Percentiles rank a stretch among this genome's conserved stretches.
Evolutionary conservation across 2,113 vertebrate genomes (phyloP).

Genomic region (Dromaius novaehollandiae): DNA sequence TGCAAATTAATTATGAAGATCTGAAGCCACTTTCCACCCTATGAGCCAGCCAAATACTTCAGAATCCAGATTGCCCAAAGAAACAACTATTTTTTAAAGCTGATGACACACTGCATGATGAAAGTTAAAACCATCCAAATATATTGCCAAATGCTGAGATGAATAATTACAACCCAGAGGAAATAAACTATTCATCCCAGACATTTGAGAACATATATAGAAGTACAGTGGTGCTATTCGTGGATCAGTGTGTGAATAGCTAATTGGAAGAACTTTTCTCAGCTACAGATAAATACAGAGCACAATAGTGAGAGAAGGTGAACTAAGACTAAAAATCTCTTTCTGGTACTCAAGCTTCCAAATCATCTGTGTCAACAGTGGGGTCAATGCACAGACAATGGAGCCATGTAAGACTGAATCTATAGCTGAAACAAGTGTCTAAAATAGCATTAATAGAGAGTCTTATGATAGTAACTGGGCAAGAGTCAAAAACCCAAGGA

Average conservation of each 20-base stretch:
- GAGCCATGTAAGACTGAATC: neutral
- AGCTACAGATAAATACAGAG: neutral
- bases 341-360: neutral
- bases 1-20: neutral
- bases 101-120: neutral
- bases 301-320: slow-evolving; percentile 18
- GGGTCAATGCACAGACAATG: neutral
- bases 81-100: neutral
- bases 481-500: neutral
- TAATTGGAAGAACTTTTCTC: slow-evolving; percentile 44
- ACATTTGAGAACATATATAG: slow-evolving; percentile 44
- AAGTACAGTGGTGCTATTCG: slow-evolving; percentile 40
- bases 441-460: neutral
- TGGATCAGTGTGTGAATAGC: slow-evolving; percentile 22
- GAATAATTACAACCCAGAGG: slow-evolving; percentile 25
- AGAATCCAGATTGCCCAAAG: neutral
- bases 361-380: neutral
- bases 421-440: neutral
- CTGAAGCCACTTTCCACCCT: neutral
- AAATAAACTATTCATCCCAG: slow-evolving; percentile 55
- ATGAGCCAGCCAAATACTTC: neutral
- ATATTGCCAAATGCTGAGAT: slow-evolving; percentile 10
- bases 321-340: neutral
- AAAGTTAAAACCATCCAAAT: slow-evolving; percentile 9
- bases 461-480: neutral